Conservation (phyloP, 2,888 invertebrate genomes). For the Trissolcus brochymenae region DNA sequence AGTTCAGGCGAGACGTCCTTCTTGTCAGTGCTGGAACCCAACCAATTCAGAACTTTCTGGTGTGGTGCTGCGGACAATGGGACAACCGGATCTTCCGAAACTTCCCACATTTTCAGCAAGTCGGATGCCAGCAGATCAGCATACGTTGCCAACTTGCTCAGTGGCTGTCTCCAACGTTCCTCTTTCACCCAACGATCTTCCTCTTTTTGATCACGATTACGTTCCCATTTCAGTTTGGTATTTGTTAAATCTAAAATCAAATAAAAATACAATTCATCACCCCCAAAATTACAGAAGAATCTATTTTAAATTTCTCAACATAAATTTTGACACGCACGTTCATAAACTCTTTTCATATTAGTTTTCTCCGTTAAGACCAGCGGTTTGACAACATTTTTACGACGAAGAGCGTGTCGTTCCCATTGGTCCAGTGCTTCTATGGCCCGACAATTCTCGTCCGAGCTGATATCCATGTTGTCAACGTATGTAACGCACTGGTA, state of each 20-base stretch:
- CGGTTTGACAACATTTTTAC: conserved; percentile 61
- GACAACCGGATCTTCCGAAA: conserved; percentile 65
- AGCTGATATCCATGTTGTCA: conserved; percentile 60
- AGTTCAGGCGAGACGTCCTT: not conserved
- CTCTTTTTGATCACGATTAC: conserved; percentile 7
- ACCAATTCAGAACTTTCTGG: conserved; percentile 71
- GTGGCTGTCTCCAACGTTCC: conserved; percentile 65
- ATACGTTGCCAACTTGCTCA: conserved; percentile 65
- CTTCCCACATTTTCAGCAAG: conserved; percentile 70
- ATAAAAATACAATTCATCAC: conserved; percentile 5
- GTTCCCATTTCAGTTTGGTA: conserved; percentile 44
- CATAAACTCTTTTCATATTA: conserved; percentile 63
- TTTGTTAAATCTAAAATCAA: conserved; percentile 49
- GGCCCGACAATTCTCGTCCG: conserved; percentile 64
- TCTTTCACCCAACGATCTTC: too few relatives aligned
- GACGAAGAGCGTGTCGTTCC: conserved; percentile 63
- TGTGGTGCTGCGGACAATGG: conserved; percentile 63
- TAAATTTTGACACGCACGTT: conserved; percentile 59
- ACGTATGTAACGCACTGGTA: conserved; percentile 71
- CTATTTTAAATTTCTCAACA: not conserved
- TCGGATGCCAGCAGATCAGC: conserved; percentile 71
- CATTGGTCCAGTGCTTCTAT: conserved; percentile 66
- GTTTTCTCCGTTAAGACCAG: conserved; percentile 63
- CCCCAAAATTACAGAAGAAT: not conserved
- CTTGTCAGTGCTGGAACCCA: conserved; percentile 57